A percentile compares a stretch with the other conserved stretches of the same genome.
Conservation (phyloP, 1,140 invertebrate species). For the Gryllus bimaculatus region DNA sequence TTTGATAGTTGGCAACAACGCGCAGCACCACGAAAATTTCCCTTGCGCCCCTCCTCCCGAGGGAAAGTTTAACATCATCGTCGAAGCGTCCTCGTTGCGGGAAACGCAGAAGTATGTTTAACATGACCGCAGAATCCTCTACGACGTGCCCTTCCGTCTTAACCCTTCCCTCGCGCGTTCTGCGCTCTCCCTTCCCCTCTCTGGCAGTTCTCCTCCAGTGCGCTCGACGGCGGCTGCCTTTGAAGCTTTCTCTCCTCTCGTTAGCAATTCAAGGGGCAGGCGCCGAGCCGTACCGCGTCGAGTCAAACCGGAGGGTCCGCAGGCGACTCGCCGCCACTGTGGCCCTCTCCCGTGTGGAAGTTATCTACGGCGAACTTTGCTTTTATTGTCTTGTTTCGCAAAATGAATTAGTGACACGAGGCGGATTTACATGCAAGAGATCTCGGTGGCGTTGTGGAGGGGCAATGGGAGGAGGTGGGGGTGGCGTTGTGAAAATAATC, state of each 20-base stretch:
- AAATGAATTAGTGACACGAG: not conserved
- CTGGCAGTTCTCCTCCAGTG: not conserved
- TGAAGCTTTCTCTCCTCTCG: not conserved
- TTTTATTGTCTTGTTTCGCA: not conserved
- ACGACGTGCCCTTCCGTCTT: too few relatives aligned
- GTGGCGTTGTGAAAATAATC: not conserved
- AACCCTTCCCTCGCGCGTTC: not conserved
- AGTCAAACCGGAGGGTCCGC: too few relatives aligned
- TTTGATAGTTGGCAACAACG: too few relatives aligned
- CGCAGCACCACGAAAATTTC: too few relatives aligned
- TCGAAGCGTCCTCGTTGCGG: not conserved
- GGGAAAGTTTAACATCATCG: constrained; percentile 1
- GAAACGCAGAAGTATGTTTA: not conserved
- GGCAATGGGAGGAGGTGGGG: not conserved
- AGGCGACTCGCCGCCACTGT: too few relatives aligned
- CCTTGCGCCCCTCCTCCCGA: not conserved
- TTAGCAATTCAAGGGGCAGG: not conserved
- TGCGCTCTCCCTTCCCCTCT: not conserved
- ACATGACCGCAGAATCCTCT: not conserved
- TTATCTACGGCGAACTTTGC: too few relatives aligned
- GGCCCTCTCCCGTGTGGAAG: too few relatives aligned
- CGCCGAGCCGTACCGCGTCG: too few relatives aligned
- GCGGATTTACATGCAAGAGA: not conserved
- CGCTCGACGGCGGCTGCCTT: too few relatives aligned
- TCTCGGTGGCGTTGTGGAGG: not conserved